Evolutionary conservation across 2,113 vertebrate species (phyloP).

Genomic region (Tragulus kanchil): DNA sequence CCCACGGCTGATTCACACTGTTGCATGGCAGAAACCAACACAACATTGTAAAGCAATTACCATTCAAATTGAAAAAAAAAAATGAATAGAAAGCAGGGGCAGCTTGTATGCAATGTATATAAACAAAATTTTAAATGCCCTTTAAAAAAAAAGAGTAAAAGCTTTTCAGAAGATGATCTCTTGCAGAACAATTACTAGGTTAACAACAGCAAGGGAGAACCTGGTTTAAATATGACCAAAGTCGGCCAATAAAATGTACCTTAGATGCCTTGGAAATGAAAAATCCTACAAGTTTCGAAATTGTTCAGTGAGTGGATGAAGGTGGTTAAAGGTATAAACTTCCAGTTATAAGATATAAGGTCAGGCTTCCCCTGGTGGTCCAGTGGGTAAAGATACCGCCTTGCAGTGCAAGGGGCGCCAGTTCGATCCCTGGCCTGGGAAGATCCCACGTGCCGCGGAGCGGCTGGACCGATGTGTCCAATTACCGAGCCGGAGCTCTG

Average conservation of each 20-base stretch:
- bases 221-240: constrained; percentile 26
- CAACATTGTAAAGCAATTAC: not conserved
- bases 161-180: not conserved
- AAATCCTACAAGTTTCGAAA: constrained; percentile 6
- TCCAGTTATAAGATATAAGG: not conserved
- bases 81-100: not conserved
- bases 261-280: not conserved
- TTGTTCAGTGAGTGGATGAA: not conserved
- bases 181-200: not conserved
- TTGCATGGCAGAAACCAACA: not conserved
- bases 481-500: too few species aligned
- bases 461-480: too few species aligned
- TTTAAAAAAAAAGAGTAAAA: not conserved
- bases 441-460: too few species aligned
- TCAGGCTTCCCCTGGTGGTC: too few species aligned
- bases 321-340: not conserved
- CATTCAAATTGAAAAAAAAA: not conserved
- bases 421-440: too few species aligned
- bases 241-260: not conserved
- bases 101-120: not conserved
- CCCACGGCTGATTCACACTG: not conserved
- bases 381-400: too few species aligned
- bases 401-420: too few species aligned
- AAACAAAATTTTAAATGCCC: not conserved
- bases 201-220: constrained; percentile 7